A percentile compares a stretch with the other conserved stretches of the same genome.
Conservation (phyloP, 2,113 vertebrate genomes). For the Oostethus manadensis region DNA sequence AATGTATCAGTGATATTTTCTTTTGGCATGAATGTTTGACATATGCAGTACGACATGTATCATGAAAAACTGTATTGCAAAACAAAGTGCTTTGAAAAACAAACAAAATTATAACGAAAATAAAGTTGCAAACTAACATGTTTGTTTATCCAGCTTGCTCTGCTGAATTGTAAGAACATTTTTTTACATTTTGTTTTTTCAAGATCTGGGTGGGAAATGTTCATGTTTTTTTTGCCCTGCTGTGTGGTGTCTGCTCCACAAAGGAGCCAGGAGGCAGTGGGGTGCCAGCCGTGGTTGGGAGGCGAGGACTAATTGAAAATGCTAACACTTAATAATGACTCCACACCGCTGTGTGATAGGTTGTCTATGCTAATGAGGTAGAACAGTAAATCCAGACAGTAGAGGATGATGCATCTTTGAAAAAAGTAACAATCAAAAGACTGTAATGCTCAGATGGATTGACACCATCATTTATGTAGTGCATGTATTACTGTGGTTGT, state of each 20-base stretch:
- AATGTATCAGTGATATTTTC: conserved; percentile 53
- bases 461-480: too few relatives aligned
- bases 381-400: not conserved
- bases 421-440: not conserved
- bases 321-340: conserved; percentile 62
- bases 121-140: conserved; percentile 60
- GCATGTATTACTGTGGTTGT: too few relatives aligned
- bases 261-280: conserved; percentile 33
- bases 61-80: conserved; percentile 66
- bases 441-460: too few relatives aligned
- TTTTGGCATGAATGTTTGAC: conserved; percentile 71
- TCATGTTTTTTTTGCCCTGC: conserved; percentile 63
- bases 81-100: conserved; percentile 72
- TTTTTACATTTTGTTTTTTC: conserved; percentile 27
- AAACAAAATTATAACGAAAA: conserved; percentile 71
- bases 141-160: conserved; percentile 19
- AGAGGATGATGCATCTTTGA: conserved; percentile 36
- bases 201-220: conserved; percentile 19
- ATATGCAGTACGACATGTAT: conserved; percentile 68
- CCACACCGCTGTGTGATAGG: conserved; percentile 47
- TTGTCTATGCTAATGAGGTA: conserved; percentile 49
- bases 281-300: conserved; percentile 14
- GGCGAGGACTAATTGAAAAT: conserved; percentile 57
- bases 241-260: conserved; percentile 56
- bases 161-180: conserved; percentile 5